Evolutionary conservation across 2,113 vertebrate genomes (phyloP), one percentile per base, ranked within the genome.

Genomic region (Cromileptes altivelis): DNA sequence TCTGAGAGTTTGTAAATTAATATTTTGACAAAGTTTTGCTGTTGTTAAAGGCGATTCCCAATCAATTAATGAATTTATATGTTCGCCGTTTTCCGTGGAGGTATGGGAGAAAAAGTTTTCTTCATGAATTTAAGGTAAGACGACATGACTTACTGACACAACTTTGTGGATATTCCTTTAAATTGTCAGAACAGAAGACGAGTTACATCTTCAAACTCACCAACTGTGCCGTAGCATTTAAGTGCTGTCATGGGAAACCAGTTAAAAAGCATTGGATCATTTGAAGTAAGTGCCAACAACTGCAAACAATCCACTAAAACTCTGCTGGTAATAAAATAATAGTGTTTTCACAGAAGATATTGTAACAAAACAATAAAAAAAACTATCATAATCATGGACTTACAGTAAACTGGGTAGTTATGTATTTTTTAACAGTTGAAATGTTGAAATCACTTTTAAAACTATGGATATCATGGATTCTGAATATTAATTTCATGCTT

Each of bases 401-500:
- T 70, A 6, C 18, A 7, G 25, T 42, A 30, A 61, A 25, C 49
- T 65, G 30, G 33, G 14, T 50, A 40, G 25, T 61, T 71, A 25
- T 63, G n/a, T 56, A 7, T 67, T 25, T 83, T 57, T 73, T 14
- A 60, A 62, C 18, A 19, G 56, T 6, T 60, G 7, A 63, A 68
- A 71, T 49, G 23, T 17, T 67, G 11, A 75, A 67, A 61, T 21
- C 17, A 14, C n/a, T 82, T 76, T 18, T 14, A 55, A 60, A 68
- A 70, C 47, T 65, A 42, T 71, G 11, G n/a, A 81, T 50, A 52
- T 77, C 10, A 47, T 40, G 9, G 18, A 75, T 75, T 37, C 65
- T 67, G 40, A 78, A 81, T 71, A 80, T 61, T 10, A 55, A 81
- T 83, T 61, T 78, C 45, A 80, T 63, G 40, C 68, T 69, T 73